Evolutionary conservation across 2,888 invertebrate species (phyloP).

Genomic region (Linyphia triangularis): DNA sequence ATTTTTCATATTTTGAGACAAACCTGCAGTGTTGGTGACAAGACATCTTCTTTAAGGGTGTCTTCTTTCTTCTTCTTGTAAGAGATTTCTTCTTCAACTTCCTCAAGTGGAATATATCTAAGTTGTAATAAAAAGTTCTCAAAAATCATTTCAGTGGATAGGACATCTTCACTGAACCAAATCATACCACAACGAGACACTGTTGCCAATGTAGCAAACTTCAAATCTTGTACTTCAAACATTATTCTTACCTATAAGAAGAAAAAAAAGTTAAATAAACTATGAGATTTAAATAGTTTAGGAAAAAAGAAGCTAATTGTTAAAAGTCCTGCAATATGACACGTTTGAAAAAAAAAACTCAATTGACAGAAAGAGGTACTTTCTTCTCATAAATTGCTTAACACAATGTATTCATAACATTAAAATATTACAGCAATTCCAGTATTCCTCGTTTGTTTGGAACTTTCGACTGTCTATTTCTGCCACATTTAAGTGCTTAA

Average conservation of each 20-base stretch:
- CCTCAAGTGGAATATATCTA: slow-evolving; percentile 91
- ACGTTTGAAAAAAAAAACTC: no score
- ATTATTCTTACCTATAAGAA: slow-evolving; percentile 85
- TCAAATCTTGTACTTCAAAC: slow-evolving; percentile 96
- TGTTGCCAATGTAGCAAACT: slow-evolving; percentile 98
- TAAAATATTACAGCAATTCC: no score
- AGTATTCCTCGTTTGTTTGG: no score
- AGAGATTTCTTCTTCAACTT: slow-evolving; percentile 86
- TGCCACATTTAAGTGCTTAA: no score
- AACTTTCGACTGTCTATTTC: no score
- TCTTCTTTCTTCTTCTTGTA: slow-evolving; percentile 76
- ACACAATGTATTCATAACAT: no score
- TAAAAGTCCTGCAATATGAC: no score
- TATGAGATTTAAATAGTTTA: neutral
- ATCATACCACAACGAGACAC: slow-evolving; percentile 99
- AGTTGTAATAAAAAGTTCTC: slow-evolving; percentile 95
- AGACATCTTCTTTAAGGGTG: slow-evolving; percentile 85
- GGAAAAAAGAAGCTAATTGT: no score
- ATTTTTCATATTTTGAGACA: no score
- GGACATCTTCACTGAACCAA: slow-evolving; percentile 99
- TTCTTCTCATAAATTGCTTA: no score
- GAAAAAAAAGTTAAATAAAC: neutral
- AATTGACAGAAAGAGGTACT: no score
- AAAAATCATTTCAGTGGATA: slow-evolving; percentile 99
- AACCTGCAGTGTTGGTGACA: slow-evolving; percentile 90